Base-by-base conservation (phyloP, 2,888 invertebrate species). In the Idaea biselata region DNA sequence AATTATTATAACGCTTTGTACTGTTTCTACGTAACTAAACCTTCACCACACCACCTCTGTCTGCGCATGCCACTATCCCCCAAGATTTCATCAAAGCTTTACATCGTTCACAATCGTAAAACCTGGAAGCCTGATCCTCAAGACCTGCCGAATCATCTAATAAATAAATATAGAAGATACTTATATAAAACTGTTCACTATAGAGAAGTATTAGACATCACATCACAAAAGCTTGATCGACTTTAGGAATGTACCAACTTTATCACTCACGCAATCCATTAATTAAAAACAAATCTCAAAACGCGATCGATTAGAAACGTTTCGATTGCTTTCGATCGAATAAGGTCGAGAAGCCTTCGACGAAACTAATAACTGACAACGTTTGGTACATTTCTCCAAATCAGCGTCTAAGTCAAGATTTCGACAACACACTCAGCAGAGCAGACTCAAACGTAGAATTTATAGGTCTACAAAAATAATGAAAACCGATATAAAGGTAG, bases 381-480 rank as follows among this genome's bases (percentile, higher is more conserved):
- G 68, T 72, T 85, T 85, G 90, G 89, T 86, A 87, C 89, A 87
- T 86, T 87, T 85, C 89, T 80, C 78, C 82, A 80, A 81, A 80
- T 86, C 85, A 84, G 91, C 89, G 78, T 83, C 91, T 91, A 90
- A 82, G 76, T 84, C 82, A 85, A 84, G 81, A 89, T 84, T 87
- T 86, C 81, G 88, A 91, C 87, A 90, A 87, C 88, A 91, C 88
- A 91, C 91, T 91, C 91, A 91, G 90, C 89, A 87, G 91, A 89
- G 88, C 88, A 91, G 89, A 90, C 84, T 87, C 81, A 88, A 80
- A 87, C 89, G 89, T 80, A 86, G 85, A 88, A 83, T 82, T 86
- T 79, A 84, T 80, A 85, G 79, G 76, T 88, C 90, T 91, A 91
- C 89, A 82, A 86, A 83, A 90, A 84, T 84, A 89, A 89, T 89